A percentile compares a stretch with the other conserved stretches of the same genome.
Evolutionary conservation across 2,113 vertebrate species (phyloP).

Genomic region (Saccopteryx bilineata): DNA sequence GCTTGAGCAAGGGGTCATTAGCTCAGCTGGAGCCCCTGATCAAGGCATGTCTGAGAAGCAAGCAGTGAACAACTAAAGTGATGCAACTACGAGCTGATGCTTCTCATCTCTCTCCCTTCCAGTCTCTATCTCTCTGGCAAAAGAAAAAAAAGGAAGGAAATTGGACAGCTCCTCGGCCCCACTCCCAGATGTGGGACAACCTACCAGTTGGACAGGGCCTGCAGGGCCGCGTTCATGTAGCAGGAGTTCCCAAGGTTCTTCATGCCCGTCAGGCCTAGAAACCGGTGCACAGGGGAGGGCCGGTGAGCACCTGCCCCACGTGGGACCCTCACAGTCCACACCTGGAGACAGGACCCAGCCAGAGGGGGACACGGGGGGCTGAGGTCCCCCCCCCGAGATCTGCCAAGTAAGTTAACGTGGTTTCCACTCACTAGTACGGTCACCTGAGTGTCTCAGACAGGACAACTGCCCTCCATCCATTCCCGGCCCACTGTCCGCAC

Average conservation of each 20-base stretch:
- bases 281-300: constrained; percentile 3
- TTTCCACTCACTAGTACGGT: accelerated
- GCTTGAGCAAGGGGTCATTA: no score
- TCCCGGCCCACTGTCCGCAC: neutral
- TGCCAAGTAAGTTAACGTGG: accelerated
- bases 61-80: no score
- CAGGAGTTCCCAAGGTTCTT: constrained; percentile 99
- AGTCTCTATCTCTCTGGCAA: no score
- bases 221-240: constrained; percentile 99
- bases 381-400: neutral
- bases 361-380: accelerated
- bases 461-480: no score
- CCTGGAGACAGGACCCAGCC: accelerated
- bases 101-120: no score
- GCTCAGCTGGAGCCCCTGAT: no score
- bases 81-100: no score
- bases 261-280: constrained; percentile 96
- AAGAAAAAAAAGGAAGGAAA: no score
- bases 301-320: neutral
- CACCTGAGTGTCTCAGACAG: accelerated
- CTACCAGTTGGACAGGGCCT: constrained; percentile 99
- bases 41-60: no score
- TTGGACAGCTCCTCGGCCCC: neutral
- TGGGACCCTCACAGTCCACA: accelerated
- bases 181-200: constrained; percentile 54